Evolutionary conservation across 2,888 invertebrate genomes (phyloP).

Genomic region (Gerris lacustris): DNA sequence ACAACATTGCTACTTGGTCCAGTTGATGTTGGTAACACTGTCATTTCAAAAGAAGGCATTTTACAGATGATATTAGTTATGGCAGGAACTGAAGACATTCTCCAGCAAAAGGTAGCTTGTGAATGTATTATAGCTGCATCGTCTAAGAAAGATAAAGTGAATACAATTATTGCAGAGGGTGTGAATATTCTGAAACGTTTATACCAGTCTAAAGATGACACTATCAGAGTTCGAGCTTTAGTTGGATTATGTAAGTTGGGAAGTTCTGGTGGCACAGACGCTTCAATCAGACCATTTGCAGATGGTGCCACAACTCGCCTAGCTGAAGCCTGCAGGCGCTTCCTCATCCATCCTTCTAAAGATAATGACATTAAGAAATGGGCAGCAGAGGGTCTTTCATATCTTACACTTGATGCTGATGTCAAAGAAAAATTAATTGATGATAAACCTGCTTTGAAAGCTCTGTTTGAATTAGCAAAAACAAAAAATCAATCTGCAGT

Average conservation of each 20-base stretch:
- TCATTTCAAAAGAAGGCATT: conserved; percentile 71
- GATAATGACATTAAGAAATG: conserved; percentile 83
- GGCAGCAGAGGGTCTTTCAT: conserved; percentile 94
- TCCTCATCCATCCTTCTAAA: conserved; percentile 74
- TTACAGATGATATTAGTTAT: conserved; percentile 93
- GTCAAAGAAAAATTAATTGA: conserved; percentile 92
- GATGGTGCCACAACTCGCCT: conserved; percentile 87
- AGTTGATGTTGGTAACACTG: conserved; percentile 79
- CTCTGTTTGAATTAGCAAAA: conserved; percentile 79
- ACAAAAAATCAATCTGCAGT: conserved; percentile 69
- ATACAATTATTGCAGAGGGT: conserved; percentile 76
- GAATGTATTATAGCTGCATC: conserved; percentile 95
- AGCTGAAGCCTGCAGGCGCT: conserved; percentile 85
- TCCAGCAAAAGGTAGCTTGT: conserved; percentile 88
- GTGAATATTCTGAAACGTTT: conserved; percentile 85
- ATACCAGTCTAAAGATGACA: conserved; percentile 80
- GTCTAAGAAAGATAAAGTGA: conserved; percentile 93
- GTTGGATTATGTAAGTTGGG: conserved; percentile 94
- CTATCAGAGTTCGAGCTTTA: conserved; percentile 74
- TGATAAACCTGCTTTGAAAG: conserved; percentile 66
- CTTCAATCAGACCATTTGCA: conserved; percentile 84
- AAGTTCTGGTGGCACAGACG: conserved; percentile 87
- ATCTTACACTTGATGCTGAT: conserved; percentile 92
- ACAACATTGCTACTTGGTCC: conserved; percentile 84
- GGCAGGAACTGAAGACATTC: conserved; percentile 81